Evolutionary conservation across 2,888 invertebrate species (phyloP).

Genomic region (Eristalinus aeneus): DNA sequence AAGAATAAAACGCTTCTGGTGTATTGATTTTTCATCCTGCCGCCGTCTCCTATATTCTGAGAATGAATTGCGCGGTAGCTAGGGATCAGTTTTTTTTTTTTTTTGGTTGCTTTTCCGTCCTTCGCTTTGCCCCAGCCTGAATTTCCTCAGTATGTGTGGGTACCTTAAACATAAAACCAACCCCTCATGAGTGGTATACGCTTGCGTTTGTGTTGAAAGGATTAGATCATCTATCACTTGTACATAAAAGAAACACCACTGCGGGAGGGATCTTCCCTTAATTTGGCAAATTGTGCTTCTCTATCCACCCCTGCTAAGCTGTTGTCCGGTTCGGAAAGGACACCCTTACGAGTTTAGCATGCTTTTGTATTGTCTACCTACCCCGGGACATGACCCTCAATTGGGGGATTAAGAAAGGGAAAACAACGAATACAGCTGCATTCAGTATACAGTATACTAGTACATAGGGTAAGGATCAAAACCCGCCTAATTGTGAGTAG

Average conservation of each 20-base stretch:
- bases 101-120: neutral
- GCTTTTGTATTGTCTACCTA: conserved; percentile 3
- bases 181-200: neutral
- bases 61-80: conserved; percentile 54
- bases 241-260: neutral
- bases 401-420: conserved; percentile 31
- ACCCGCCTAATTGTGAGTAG: conserved; percentile 34
- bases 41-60: neutral
- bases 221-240: conserved; percentile 62
- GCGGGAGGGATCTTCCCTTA: conserved; percentile 19
- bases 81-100: conserved; percentile 62
- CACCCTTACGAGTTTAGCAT: neutral
- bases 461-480: conserved; percentile 61
- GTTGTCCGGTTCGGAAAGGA: conserved; percentile 10
- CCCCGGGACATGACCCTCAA: neutral
- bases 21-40: conserved; percentile 37
- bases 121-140: conserved; percentile 29
- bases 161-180: conserved; percentile 6
- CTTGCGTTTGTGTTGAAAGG: neutral
- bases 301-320: conserved; percentile 30
- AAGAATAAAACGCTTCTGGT: neutral
- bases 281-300: conserved; percentile 13
- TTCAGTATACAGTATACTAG: neutral
- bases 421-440: neutral
- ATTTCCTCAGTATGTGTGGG: neutral